Evolutionary conservation across 1,140 invertebrate genomes (phyloP).

Genomic region (Apolygus lucorum): DNA sequence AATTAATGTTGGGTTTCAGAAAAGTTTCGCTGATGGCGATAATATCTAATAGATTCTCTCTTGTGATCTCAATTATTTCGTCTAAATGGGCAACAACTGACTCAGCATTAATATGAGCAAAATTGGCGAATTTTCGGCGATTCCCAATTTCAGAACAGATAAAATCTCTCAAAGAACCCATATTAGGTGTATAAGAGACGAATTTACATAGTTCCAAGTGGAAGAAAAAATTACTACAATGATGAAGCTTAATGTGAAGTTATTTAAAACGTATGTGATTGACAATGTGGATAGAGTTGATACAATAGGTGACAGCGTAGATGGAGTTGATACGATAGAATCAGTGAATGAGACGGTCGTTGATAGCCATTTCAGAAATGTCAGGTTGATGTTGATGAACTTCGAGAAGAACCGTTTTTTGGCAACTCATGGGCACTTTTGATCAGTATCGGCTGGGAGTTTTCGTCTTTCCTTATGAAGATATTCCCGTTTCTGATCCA

Average conservation of each 20-base stretch:
- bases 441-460: background rate
- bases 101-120: background rate
- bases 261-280: background rate
- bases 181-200: background rate
- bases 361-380: background rate
- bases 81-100: background rate
- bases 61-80: background rate
- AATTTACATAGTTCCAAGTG: background rate
- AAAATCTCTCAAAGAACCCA: background rate
- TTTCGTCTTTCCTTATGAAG: background rate
- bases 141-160: background rate
- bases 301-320: no score
- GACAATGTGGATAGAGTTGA: background rate
- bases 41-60: background rate
- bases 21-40: background rate
- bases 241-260: background rate
- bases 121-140: background rate
- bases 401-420: background rate
- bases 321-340: no score
- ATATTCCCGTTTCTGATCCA: background rate
- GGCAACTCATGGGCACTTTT: background rate
- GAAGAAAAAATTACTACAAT: background rate
- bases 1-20: background rate
- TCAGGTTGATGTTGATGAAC: background rate
- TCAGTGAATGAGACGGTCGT: no score